Evolutionary conservation across 1,140 invertebrate genomes (phyloP).

Genomic region (Battus philenor): DNA sequence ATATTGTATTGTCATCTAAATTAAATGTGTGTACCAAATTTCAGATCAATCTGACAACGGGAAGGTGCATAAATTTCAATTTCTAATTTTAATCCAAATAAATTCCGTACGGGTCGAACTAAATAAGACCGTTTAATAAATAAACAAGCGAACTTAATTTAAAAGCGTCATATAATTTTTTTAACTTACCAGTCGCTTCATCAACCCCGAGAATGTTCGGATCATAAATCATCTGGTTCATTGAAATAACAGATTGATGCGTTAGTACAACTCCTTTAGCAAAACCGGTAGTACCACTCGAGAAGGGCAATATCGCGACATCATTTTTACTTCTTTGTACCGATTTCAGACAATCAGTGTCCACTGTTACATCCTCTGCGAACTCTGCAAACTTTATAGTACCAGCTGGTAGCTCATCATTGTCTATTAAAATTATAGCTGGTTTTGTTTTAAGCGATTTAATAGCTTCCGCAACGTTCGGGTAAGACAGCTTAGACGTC

Average conservation of each 20-base stretch:
- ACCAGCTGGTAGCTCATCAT: constrained; percentile 65
- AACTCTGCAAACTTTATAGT: constrained; percentile 79
- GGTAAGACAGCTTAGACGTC: constrained; percentile 76
- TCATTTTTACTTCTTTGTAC: constrained; percentile 67
- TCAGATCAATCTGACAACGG: too few relatives aligned
- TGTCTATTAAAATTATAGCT: constrained; percentile 77
- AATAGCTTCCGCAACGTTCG: constrained; percentile 64
- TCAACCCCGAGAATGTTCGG: constrained; percentile 48
- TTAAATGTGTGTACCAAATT: too few relatives aligned
- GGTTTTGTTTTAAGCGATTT: constrained; percentile 62
- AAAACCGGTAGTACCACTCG: constrained; percentile 92
- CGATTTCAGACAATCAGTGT: constrained; percentile 68
- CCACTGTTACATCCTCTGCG: constrained; percentile 64
- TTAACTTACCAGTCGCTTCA: constrained; percentile 48
- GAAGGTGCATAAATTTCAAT: too few relatives aligned
- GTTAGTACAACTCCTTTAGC: constrained; percentile 92
- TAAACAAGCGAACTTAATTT: constrained; percentile 4
- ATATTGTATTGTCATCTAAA: too few relatives aligned
- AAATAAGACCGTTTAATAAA: background rate
- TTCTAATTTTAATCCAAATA: too few relatives aligned
- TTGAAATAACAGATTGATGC: constrained; percentile 79
- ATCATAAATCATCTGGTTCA: constrained; percentile 66
- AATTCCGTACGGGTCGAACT: too few relatives aligned
- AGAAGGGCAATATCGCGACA: constrained; percentile 79
- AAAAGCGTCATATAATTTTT: too few relatives aligned